Evolutionary conservation across 2,113 vertebrate species (phyloP), one percentile per base, ranked within the genome.

Genomic region (Elephantulus edwardii): DNA sequence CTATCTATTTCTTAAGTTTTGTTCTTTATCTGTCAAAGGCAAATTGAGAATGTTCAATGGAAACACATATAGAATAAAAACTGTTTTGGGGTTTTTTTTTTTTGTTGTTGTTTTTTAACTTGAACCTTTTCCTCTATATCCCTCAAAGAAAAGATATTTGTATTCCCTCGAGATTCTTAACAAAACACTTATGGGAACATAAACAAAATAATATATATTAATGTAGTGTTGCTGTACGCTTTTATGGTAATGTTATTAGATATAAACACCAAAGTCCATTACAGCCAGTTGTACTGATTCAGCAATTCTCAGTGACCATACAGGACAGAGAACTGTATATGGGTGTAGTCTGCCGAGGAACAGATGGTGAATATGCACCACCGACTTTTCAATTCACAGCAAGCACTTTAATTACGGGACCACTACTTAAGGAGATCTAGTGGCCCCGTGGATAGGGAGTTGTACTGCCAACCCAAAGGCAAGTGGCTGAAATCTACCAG

Each of bases 1-100:
- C 22, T 74, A 14, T 77, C 88, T 88, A 83, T 92, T 78, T 71
- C 64, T 50, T 24, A 77, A n/a, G 64, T 89, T 71, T 90, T 83
- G 42, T 54, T 90, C 54, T 90, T n/a, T 10, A 38, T 13, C 66
- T 22, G 50, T 48, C 11, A 77, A 79, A 88, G 24, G 46, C 71
- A 81, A 75, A 5, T 42, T 30, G 28, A 66, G 33, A 74, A 83
- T 24, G 28, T 92, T 72, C 19, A 3, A 3, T 38, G 72, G 74
- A 68, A 85, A 14, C 33, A 83, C 30, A 42, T 42, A 4, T 33
- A 16, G 26, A 50, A 42, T 86, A 64, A 80, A 89, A 93, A 72
- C 54, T 30, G 72, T 44, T 40, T 77, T 83, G 74, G n/a, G 28
- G 52, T 24, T 90, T 76, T 22, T 17, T 35, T 33, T 72, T n/a